phyloP scores from a whole-genome alignment of 2,797 vertebrate species.

The Erithacus rubecula region DNA sequence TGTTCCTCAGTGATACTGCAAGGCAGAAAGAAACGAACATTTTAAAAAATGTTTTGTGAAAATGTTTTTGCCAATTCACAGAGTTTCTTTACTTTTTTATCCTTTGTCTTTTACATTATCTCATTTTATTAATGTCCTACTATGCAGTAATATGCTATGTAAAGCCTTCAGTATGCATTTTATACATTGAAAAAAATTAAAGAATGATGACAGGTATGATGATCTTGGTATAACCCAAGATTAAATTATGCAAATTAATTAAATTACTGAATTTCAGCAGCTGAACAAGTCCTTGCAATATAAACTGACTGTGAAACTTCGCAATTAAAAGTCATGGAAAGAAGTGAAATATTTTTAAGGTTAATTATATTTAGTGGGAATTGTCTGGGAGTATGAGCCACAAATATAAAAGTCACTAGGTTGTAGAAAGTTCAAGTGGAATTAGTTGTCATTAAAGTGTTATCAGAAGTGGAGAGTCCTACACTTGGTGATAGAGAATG shows the following conservation, averaged over 20 bases:
- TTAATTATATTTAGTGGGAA: background rate
- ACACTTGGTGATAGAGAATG: background rate
- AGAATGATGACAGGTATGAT: background rate
- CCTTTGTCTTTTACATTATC: background rate
- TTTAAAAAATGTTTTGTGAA: background rate
- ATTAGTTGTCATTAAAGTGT: background rate
- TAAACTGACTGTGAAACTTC: background rate
- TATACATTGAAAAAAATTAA: background rate
- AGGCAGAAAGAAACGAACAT: background rate
- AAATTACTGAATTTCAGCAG: background rate
- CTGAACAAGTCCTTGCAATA: background rate
- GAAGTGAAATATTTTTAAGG: background rate
- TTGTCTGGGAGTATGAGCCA: background rate
- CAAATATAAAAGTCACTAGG: background rate
- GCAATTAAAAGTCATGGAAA: background rate
- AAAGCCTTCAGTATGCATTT: background rate
- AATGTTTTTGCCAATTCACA: background rate
- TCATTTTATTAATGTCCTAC: background rate
- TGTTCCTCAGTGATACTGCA: background rate
- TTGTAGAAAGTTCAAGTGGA: background rate
- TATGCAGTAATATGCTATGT: background rate
- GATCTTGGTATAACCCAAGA: background rate
- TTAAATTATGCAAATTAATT: background rate
- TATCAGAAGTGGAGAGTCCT: background rate
- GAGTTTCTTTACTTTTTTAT: background rate